Base-by-base conservation (phyloP, 2,113 vertebrate genomes). In the Muntiacus muntjak region DNA sequence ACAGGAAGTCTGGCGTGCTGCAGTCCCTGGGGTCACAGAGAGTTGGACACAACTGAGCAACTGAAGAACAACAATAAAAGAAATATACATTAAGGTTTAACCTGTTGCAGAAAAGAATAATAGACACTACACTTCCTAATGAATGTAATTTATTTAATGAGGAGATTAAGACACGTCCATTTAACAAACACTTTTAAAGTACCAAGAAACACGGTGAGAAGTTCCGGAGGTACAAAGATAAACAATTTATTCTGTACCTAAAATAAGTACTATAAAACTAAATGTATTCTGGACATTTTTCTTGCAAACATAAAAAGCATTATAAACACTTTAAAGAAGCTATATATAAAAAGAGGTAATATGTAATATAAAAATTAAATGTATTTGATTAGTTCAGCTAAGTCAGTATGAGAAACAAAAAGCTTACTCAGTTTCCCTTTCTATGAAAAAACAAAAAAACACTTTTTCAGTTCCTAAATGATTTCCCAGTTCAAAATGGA, bases 381-480 rank as follows among this genome's bases (percentile, higher is more conserved):
- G 45, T 84, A 76, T 9, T 54, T 43, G 17, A 57, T 76, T 45
- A 60, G 30, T 62, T 74, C 50, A 81, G 30, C 45, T 57, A 83
- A 5, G 33, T 76, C 60, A 83, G 11, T 52, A 78, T 52, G 23
- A 90, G 25, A 81, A 86, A 40, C 5, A 92, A 97, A 96, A 92
- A 57, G n/a, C 21, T 93, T 85, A 89, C 17, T 95, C 82, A 86
- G 15, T 93, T 93, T 86, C 14, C 25, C 76, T 94, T 64, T 57
- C 71, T 64, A 82, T 86, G 79, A 62, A 87, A 89, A 5, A 33
- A 14, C n/a, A 30, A 84, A 85, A 81, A 62, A 57, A 82, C 76
- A 57, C 10, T 96, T 97, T 95, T 91, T 93, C 50, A 88, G 62
- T 30, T 87, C 62, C 43, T 28, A 91, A 95, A 76, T 83, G 54